phyloP scores from a whole-genome alignment of 2,797 vertebrate species.

The Graptemys geographica region DNA sequence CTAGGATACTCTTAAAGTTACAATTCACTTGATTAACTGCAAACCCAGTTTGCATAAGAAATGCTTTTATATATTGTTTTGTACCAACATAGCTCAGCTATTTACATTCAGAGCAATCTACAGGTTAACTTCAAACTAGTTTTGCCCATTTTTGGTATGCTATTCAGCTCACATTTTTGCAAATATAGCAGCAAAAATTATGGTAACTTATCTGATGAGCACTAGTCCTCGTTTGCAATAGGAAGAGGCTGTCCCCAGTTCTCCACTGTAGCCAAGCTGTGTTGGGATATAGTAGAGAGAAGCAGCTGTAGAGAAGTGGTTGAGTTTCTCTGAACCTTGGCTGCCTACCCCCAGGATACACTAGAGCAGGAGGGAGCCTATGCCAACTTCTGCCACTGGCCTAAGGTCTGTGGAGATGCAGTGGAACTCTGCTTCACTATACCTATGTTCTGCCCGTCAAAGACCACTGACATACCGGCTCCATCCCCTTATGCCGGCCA shows the following conservation, averaged over 20 bases:
- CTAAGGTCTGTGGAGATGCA: background rate
- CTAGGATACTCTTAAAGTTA: conserved; percentile 81
- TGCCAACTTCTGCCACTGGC: background rate
- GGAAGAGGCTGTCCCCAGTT: background rate
- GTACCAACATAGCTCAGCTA: conserved; percentile 40
- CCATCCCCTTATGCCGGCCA: background rate
- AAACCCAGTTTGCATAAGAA: conserved; percentile 71
- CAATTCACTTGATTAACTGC: conserved; percentile 77
- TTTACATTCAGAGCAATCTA: conserved; percentile 62
- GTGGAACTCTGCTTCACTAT: background rate
- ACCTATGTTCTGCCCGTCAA: background rate
- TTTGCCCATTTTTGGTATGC: background rate
- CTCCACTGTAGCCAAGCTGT: background rate
- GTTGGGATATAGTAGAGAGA: background rate
- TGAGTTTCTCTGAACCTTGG: background rate
- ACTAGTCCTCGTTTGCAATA: conserved; percentile 3
- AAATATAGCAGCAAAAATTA: background rate
- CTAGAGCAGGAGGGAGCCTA: background rate
- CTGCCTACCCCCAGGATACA: background rate
- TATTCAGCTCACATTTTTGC: background rate
- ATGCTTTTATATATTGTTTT: conserved; percentile 64
- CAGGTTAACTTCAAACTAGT: background rate
- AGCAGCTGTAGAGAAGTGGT: background rate
- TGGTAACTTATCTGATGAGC: conserved; percentile 30
- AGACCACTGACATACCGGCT: background rate